A percentile compares a stretch with the other conserved stretches of the same genome.
Evolutionary conservation across 1,140 invertebrate species (phyloP).

Genomic region (Pinna nobilis): DNA sequence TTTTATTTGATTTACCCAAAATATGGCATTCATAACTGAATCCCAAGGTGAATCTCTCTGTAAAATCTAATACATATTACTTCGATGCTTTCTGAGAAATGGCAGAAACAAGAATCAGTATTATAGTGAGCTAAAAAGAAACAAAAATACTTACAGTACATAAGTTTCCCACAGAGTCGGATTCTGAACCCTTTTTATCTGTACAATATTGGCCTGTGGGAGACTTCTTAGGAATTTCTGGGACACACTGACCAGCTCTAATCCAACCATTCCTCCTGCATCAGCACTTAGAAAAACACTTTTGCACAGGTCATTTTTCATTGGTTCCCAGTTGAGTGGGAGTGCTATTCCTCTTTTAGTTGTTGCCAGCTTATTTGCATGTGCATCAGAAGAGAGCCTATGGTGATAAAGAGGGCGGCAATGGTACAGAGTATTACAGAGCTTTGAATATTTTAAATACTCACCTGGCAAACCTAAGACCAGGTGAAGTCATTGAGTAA

Average conservation of each 20-base stretch:
- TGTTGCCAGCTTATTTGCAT: neutral
- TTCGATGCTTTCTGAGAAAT: too few species aligned
- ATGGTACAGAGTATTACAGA: too few species aligned
- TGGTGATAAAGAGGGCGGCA: neutral
- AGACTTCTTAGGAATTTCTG: conserved; percentile 28
- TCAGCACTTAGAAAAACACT: neutral
- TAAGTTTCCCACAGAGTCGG: conserved; percentile 32
- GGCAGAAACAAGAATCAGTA: too few species aligned
- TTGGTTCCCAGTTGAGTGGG: conserved; percentile 25
- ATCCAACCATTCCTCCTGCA: conserved; percentile 1
- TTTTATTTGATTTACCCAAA: too few species aligned
- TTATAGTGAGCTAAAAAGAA: too few species aligned
- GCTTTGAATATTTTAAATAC: too few species aligned
- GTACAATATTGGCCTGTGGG: conserved; percentile 26
- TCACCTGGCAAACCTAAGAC: too few species aligned
- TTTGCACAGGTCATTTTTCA: neutral
- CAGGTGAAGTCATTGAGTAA: too few species aligned
- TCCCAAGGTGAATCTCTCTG: too few species aligned
- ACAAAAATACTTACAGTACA: conserved; percentile 26
- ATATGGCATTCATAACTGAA: too few species aligned
- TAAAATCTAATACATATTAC: too few species aligned
- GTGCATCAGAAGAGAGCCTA: conserved; percentile 19
- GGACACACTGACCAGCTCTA: conserved; percentile 23
- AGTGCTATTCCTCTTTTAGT: conserved; percentile 27
- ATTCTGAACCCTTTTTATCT: conserved; percentile 34